A percentile compares a stretch with the other conserved stretches of the same genome.
phyloP scores from a whole-genome alignment of 2,888 invertebrate genomes.

The Diaprepes abbreviatus region DNA sequence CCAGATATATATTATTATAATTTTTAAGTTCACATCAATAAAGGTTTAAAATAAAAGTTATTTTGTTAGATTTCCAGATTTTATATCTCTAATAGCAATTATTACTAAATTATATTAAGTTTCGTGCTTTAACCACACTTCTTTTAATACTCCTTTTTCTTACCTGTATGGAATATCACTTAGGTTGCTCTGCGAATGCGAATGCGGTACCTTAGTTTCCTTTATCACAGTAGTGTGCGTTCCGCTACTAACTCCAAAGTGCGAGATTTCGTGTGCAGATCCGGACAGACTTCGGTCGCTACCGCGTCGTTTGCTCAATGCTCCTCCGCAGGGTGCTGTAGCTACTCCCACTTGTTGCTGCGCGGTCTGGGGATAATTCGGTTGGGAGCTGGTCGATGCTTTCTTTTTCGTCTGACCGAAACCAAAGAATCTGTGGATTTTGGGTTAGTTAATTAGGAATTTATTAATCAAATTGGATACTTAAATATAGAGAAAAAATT shows the following conservation, averaged over 20 bases:
- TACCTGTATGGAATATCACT: constrained; percentile 89
- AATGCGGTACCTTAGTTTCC: constrained; percentile 81
- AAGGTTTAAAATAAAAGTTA: too few relatives aligned
- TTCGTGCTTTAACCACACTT: constrained; percentile 7
- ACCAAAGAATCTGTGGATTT: constrained; percentile 83
- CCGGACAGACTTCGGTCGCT: constrained; percentile 89
- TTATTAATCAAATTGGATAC: too few relatives aligned
- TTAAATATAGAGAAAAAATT: too few relatives aligned
- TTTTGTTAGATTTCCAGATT: too few relatives aligned
- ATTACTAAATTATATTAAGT: too few relatives aligned
- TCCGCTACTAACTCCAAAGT: constrained; percentile 43
- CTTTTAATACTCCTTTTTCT: constrained; percentile 26
- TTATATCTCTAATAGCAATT: too few relatives aligned
- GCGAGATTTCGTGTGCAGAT: constrained; percentile 50
- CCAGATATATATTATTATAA: too few relatives aligned
- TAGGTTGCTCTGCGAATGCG: constrained; percentile 92
- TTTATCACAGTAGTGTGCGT: constrained; percentile 72
- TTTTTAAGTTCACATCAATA: too few relatives aligned
- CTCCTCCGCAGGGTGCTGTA: constrained; percentile 64
- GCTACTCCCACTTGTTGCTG: constrained; percentile 61
- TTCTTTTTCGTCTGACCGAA: constrained; percentile 93
- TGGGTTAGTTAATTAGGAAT: too few relatives aligned
- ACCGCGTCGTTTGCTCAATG: constrained; percentile 78
- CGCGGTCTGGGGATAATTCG: constrained; percentile 69
- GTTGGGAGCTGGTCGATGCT: constrained; percentile 71